Evolutionary conservation across 35 echinoderm and acorn worm genomes (phyloP).

Genomic region (Heliocidaris erythrogramma): DNA sequence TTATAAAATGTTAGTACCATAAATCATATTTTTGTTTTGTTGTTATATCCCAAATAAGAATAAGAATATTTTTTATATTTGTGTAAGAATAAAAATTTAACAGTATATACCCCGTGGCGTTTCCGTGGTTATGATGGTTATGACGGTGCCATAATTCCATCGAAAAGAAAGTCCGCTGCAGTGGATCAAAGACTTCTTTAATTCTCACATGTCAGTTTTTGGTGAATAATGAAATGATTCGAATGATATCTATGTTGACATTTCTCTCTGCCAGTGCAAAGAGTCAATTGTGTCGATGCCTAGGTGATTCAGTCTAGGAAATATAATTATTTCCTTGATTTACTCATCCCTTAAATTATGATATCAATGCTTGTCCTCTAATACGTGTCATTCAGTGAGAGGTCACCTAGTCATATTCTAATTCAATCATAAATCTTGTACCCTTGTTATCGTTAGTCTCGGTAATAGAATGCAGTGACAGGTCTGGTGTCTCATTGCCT

Average conservation of each 20-base stretch:
- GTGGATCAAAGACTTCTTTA: background rate
- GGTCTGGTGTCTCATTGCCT: background rate
- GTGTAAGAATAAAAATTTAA: too few species aligned
- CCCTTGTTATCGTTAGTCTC: background rate
- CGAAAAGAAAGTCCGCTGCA: background rate
- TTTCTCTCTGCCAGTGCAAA: background rate
- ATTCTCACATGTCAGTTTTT: background rate
- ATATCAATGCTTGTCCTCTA: background rate
- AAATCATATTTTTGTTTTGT: too few species aligned
- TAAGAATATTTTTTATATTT: too few species aligned
- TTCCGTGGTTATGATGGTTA: background rate
- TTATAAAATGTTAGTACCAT: too few species aligned
- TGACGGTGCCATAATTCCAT: background rate
- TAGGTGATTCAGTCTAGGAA: background rate
- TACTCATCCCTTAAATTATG: background rate
- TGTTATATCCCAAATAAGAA: too few species aligned
- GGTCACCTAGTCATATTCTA: background rate
- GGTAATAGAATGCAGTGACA: background rate
- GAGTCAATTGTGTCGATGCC: background rate
- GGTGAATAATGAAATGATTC: background rate
- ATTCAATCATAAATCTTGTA: background rate
- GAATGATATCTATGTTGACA: background rate
- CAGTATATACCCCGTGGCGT: background rate
- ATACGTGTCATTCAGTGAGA: background rate
- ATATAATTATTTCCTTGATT: background rate